A percentile compares a stretch with the other conserved stretches of the same genome.
These are phyloP conservation scores for Petrocephalus microphthalmus DNA, from an alignment of 2,113 vertebrate genomes.

Conservation along the genomic window DNA sequence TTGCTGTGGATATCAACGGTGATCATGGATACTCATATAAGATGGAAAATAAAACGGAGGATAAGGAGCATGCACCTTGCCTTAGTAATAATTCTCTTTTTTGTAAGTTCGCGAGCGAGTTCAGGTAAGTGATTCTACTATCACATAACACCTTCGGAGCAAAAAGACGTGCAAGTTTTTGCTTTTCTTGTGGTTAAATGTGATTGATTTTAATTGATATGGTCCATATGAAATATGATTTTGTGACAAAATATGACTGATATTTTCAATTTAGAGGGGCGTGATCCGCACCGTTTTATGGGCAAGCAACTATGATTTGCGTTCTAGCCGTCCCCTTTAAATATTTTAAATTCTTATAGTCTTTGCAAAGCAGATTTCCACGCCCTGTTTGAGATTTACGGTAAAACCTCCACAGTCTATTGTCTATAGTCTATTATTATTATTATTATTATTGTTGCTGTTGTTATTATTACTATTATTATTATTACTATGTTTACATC, in stretches of 20 bases:
- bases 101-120: constrained; percentile 60
- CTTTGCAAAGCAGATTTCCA: constrained; percentile 20
- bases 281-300: not conserved
- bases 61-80: constrained; percentile 62
- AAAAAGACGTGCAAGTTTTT: not conserved
- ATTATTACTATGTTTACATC: not conserved
- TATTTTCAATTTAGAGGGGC: not conserved
- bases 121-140: constrained; percentile 60
- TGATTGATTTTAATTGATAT: not conserved
- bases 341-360: constrained; percentile 6
- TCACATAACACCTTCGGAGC: not conserved
- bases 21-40: constrained; percentile 71
- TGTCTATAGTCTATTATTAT: not conserved
- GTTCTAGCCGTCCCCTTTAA: constrained; percentile 7
- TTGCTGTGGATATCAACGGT: constrained; percentile 55
- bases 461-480: not conserved
- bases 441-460: not conserved
- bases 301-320: not conserved
- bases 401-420: not conserved
- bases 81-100: constrained; percentile 59
- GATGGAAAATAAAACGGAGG: constrained; percentile 74
- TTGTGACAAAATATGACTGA: not conserved
- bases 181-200: not conserved
- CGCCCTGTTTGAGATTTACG: constrained; percentile 16
- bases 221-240: too few species aligned